Base-by-base conservation (phyloP, 2,888 invertebrate genomes). In the Ceramica pisi region DNA sequence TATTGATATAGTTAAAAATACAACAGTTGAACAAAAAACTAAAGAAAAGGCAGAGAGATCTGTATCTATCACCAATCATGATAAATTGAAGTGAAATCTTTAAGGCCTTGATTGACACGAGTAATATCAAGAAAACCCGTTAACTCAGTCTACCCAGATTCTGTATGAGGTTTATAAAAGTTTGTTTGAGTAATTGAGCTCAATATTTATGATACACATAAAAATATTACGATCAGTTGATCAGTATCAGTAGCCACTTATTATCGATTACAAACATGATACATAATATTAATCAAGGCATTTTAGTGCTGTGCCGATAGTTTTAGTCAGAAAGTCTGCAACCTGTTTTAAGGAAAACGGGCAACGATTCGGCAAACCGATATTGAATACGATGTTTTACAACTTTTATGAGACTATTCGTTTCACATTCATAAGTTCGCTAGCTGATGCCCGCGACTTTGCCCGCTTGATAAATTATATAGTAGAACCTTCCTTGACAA, bases 171-270 rank as follows among this genome's bases (percentile, higher is more conserved):
- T 60, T 69, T 66, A 77, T 59, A 67, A 67, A 72, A 78, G 69
- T 83, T 80, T 81, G 84, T 85, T 84, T 84, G 77, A 57, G 77
- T 79, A 84, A 84, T 85, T 79, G 77, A 81, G 78, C 60, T 64
- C 62, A 53, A 81, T 82, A 84, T 85, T 84, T 85, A 85, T 77
- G 81, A 75, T 74, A 44, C 60, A 84, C 74, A 84, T 85, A 81
- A 85, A 85, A 84, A 79, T 84, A 85, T 82, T 79, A 85, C 73
- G 77, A 78, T 71, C 75, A 76, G 81, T 82, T 79, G 79, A 85
- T 85, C 86, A 85, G 86, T 78, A 85, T 85, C 86, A 85, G 86
- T 78, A 85, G 85, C 84, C 62, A 73, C 80, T 77, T 82, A 71
- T 82, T 85, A 81, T 81, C 82, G 73, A 79, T 76, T 81, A 84